Evolutionary conservation across 2,113 vertebrate genomes (phyloP).

Genomic region (Sylvilagus bachmani): DNA sequence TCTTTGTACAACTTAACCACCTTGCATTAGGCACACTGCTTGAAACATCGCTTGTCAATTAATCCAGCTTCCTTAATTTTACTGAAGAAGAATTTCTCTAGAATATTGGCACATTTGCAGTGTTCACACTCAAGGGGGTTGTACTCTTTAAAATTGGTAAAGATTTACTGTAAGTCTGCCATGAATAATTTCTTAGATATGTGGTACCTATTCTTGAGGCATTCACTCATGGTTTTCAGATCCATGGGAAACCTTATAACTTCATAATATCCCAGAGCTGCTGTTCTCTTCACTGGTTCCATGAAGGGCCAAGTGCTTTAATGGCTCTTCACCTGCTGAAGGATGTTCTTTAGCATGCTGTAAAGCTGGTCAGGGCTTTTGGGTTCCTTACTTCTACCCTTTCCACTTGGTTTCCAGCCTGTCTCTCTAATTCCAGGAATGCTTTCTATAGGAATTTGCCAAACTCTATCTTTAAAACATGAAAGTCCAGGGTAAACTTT

Average conservation of each 20-base stretch:
- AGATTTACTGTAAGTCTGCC: conserved; percentile 99
- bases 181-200: conserved; percentile 98
- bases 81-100: conserved; percentile 99
- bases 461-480: conserved; percentile 99
- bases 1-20: conserved; percentile 77
- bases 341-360: conserved; percentile 72
- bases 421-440: conserved; percentile 99
- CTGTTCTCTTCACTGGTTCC: conserved; percentile 99
- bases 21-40: conserved; percentile 84
- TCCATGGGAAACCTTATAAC: conserved; percentile 99
- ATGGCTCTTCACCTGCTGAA: no score
- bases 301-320: conserved; percentile 93
- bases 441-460: conserved; percentile 99
- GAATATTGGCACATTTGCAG: conserved; percentile 99
- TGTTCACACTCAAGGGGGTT: conserved; percentile 99
- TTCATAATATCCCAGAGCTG: conserved; percentile 99
- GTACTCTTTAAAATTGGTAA: conserved; percentile 99
- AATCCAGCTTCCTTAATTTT: conserved; percentile 86
- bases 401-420: conserved; percentile 97
- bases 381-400: conserved; percentile 97
- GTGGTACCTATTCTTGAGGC: conserved; percentile 98
- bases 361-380: conserved; percentile 98
- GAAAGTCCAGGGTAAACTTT: conserved; percentile 99
- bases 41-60: conserved; percentile 93
- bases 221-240: conserved; percentile 99